phyloP scores from a whole-genome alignment of 2,113 vertebrate species.

The Cottus gobio region DNA sequence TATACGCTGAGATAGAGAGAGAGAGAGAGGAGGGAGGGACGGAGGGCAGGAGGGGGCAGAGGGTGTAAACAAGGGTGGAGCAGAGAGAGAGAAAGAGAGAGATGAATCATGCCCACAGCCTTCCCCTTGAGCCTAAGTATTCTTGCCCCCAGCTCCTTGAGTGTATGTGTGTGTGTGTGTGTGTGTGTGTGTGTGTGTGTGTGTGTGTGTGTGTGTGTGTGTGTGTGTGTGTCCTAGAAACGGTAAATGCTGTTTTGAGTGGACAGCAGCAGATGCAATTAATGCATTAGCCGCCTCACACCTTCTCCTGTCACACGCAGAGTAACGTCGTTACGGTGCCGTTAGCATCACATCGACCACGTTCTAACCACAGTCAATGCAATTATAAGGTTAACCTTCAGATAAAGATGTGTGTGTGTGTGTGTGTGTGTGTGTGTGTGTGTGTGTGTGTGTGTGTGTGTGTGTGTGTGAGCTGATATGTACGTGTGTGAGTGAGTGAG shows the following conservation, averaged over 20 bases:
- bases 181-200: slow-evolving; percentile 13
- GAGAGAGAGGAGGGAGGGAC: background rate
- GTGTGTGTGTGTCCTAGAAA: background rate
- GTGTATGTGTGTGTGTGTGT: background rate
- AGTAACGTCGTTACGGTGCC: slow-evolving; percentile 48
- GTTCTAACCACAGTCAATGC: slow-evolving; percentile 26
- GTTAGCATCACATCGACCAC: slow-evolving; percentile 50
- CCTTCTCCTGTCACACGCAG: slow-evolving; percentile 42
- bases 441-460: slow-evolving; percentile 9
- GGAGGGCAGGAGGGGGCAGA: background rate
- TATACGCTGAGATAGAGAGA: slow-evolving; percentile 24
- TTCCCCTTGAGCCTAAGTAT: slow-evolving; percentile 6
- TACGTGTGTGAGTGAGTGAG: slow-evolving; percentile 8
- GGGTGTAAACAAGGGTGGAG: slow-evolving; percentile 42
- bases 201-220: slow-evolving; percentile 15
- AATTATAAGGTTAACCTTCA: slow-evolving; percentile 64
- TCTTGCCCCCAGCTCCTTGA: slow-evolving; percentile 3
- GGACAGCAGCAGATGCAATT: slow-evolving; percentile 32
- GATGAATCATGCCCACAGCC: slow-evolving; percentile 12
- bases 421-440: slow-evolving; percentile 8
- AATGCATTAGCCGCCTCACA: slow-evolving; percentile 38
- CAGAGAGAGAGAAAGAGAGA: background rate
- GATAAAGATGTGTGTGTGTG: slow-evolving; percentile 15
- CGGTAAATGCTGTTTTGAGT: background rate
- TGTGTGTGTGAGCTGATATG: background rate